Conservation (phyloP, 2,797 vertebrate genomes). For the Neoniphon sammara region DNA sequence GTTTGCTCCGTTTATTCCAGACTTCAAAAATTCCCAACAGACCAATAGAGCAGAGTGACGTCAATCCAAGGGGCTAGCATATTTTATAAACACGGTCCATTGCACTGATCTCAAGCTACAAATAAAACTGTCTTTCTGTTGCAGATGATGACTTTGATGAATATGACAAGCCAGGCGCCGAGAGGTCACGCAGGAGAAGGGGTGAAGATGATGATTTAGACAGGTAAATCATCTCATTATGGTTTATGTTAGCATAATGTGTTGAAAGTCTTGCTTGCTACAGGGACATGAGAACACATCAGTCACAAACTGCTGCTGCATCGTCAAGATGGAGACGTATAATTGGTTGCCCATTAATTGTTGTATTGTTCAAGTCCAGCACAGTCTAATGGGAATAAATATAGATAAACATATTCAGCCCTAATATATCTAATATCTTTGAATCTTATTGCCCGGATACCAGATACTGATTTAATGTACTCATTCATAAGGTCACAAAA, state of each 20-base stretch:
- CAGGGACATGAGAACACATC: not conserved
- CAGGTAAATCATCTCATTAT: slow-evolving; percentile 81
- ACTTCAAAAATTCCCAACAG: not conserved
- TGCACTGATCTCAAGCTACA: not conserved
- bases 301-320: not conserved
- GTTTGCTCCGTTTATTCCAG: not conserved
- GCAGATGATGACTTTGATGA: slow-evolving; percentile 95
- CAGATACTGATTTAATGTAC: too few relatives aligned
- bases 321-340: not conserved
- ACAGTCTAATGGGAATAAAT: too few relatives aligned
- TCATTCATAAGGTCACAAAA: too few relatives aligned
- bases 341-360: too few relatives aligned
- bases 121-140: slow-evolving; percentile 34
- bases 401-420: too few relatives aligned
- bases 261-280: not conserved
- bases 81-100: not conserved
- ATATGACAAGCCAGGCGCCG: slow-evolving; percentile 96
- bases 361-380: too few relatives aligned
- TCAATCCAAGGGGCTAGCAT: not conserved
- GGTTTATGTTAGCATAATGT: not conserved
- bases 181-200: slow-evolving; percentile 94
- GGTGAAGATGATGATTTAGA: slow-evolving; percentile 90
- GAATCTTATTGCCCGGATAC: too few relatives aligned
- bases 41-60: not conserved
- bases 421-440: too few relatives aligned